Base-by-base conservation (phyloP, 2,113 vertebrate genomes). In the Pterocles gutturalis region DNA sequence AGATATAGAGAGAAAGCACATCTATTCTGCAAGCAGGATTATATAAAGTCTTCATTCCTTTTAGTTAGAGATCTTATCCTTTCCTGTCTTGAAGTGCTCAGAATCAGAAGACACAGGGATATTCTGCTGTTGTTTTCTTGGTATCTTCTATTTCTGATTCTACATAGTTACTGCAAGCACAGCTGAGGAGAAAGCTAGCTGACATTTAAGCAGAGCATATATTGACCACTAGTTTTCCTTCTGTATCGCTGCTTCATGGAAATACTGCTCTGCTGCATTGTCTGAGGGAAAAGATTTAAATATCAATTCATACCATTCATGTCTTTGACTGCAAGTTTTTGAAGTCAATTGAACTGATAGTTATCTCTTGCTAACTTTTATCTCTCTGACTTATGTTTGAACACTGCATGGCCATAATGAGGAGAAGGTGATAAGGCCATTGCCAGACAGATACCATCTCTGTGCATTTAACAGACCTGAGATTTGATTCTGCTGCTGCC, bases 321-420 rank as follows among this genome's bases (percentile, higher is more conserved):
- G 75, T 95, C 77, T 95, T 73, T 73, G 77, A 46, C 13, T 1
- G 29, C 66, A 86, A 48, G 66, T 77, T 82, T 83, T 79, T 54
- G 41, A 88, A 77, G 41, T 93, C 38, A 70, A 17, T 90, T 75
- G 97, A 96, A 93, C 79, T 87, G 84, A 76, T 73, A 72, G 87
- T 66, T 92, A 61, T 67, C 33, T 97, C 88, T 75, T 61, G 49
- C 78, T 73, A 83, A 79, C 71, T 57, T 97, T 70, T 96, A 20
- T 87, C 65, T 90, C 83, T 89, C 80, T 96, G 90, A 41, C 85
- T 96, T 90, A 67, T 90, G 82, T 97, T 86, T 92, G 92, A 92
- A 38, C 92, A 10, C 69, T 82, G 29, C 5, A 4, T 46, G 67
- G 81, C 83, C 84, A 54, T 88, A 96, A 86, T 82, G 93, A 92